Conservation (phyloP, 2,797 vertebrate genomes). For the Anabacerthia variegaticeps region DNA sequence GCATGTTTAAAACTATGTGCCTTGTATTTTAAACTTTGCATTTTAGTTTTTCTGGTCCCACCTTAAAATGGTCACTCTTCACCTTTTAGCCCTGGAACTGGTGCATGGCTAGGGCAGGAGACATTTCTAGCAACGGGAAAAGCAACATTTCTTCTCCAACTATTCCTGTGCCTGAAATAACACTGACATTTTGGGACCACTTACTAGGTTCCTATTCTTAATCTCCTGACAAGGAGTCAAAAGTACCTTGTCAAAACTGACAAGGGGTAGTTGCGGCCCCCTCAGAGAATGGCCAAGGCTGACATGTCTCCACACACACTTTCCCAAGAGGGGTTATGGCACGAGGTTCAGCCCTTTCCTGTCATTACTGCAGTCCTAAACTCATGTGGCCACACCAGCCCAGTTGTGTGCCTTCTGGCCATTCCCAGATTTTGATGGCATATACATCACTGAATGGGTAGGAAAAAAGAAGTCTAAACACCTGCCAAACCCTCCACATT, state of each 20-base stretch:
- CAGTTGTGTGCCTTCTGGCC: background rate
- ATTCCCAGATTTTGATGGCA: background rate
- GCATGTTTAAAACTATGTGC: background rate
- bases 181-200: background rate
- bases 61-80: background rate
- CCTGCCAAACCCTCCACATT: background rate
- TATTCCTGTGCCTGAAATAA: background rate
- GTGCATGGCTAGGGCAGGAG: background rate
- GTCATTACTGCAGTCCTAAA: background rate
- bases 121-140: background rate
- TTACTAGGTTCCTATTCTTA: conserved; percentile 26
- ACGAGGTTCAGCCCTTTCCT: background rate
- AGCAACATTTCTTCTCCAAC: background rate
- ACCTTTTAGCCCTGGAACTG: background rate
- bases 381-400: background rate
- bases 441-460: background rate
- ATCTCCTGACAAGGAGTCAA: conserved; percentile 40
- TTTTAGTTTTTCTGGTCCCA: background rate
- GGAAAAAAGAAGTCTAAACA: background rate
- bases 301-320: background rate
- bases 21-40: background rate
- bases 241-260: conserved; percentile 41
- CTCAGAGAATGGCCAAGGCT: background rate
- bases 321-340: background rate
- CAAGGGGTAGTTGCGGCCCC: background rate